Conservation (phyloP, 2,797 vertebrate genomes). For the Mycteria americana region DNA sequence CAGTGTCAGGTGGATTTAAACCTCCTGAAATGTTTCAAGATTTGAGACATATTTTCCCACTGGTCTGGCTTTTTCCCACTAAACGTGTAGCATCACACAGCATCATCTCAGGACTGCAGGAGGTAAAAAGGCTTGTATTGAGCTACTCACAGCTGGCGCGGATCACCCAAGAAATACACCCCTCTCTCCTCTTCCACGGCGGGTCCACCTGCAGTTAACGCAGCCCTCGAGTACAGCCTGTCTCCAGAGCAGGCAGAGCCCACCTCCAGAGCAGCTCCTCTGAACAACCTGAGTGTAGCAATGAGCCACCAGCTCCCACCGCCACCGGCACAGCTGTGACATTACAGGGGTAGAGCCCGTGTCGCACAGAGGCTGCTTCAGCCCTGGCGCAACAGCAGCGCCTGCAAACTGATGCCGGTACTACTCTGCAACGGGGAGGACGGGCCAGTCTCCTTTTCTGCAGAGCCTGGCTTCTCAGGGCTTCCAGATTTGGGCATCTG, state of each 20-base stretch:
- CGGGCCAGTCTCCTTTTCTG: not conserved
- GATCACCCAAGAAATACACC: not conserved
- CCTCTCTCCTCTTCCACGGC: fast-evolving
- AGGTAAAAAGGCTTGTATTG: not conserved
- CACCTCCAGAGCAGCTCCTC: not conserved
- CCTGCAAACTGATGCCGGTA: not conserved
- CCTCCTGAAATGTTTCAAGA: not conserved
- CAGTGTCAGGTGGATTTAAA: not conserved
- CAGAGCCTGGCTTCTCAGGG: not conserved
- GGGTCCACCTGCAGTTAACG: not conserved
- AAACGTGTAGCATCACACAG: too few species aligned
- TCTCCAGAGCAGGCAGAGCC: not conserved
- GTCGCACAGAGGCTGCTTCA: not conserved
- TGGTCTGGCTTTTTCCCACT: not conserved
- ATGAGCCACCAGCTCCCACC: not conserved
- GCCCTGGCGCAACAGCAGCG: not conserved
- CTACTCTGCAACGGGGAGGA: not conserved
- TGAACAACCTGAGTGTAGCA: not conserved
- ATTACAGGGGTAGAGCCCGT: not conserved
- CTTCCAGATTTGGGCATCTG: not conserved
- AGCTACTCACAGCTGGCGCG: not conserved
- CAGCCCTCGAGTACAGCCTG: fast-evolving
- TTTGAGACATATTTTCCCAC: not conserved
- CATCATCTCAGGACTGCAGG: not conserved
- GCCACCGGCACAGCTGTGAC: fast-evolving